Base-by-base conservation (phyloP, 2,113 vertebrate genomes). In the Bucco capensis region DNA sequence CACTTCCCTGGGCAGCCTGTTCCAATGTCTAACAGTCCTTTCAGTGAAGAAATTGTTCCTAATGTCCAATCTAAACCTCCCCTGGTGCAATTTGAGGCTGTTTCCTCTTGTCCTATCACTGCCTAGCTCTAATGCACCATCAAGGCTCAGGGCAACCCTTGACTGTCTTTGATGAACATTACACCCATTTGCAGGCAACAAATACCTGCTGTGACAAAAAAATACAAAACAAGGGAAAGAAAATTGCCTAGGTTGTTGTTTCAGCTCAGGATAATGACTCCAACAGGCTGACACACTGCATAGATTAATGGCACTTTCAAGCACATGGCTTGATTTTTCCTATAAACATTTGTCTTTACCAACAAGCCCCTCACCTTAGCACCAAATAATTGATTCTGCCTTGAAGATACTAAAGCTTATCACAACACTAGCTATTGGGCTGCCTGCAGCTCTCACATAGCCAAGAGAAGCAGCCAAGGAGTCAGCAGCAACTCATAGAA, bases 291-390 rank as follows among this genome's bases (percentile, higher is more conserved):
- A 89, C 78, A 76, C 1, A 2, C 54, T 12, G 44, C 84, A 89
- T 87, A 92, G 91, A 92, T 92, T 94, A 95, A 94, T 86, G 80
- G 83, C 2, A 1, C 74, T 89, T 87, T 89, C 91, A 93, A 82
- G 71, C 91, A 71, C 12, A 1, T 57, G 62, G 84, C 62, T 94
- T 90, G 84, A 87, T 92, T 92, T 82, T 89, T 78, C 89, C 77
- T 92, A 78, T 84, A 84, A 94, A 84, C 84, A 86, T 95, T 90
- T 95, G 70, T 90, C 91, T 92, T 92, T 75, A 83, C 57, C 87
- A 89, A 82, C 58, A 86, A 85, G 54, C 87, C 66, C 87, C 78
- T 93, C 91, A 87, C 87, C 89, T 86, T 84, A 87, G 81, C 62
- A 90, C 78, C 4, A 0, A 78, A 91, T 93, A 93, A 96, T 87